phyloP scores from a whole-genome alignment of 2,113 vertebrate species.

The Apeltes quadracus region DNA sequence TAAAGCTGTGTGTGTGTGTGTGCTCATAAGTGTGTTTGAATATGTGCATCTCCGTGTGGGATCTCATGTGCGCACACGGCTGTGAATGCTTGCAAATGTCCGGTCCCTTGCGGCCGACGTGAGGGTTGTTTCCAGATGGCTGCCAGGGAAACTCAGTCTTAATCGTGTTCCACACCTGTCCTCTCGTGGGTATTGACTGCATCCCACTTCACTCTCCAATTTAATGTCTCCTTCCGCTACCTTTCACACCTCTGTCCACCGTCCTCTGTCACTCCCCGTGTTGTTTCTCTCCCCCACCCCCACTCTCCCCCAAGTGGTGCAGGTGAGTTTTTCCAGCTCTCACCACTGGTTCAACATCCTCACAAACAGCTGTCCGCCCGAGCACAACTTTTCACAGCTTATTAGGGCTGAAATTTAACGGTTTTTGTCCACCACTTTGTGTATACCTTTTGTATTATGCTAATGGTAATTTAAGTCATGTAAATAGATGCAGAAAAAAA shows the following conservation, averaged over 20 bases:
- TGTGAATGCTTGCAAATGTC: conserved; percentile 61
- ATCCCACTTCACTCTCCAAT: conserved; percentile 47
- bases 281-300: conserved; percentile 6
- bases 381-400: conserved; percentile 49
- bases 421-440: conserved; percentile 44
- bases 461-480: conserved; percentile 23
- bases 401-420: conserved; percentile 56
- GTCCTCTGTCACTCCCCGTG: conserved; percentile 37
- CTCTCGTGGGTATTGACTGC: conserved; percentile 69
- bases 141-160: conserved; percentile 71
- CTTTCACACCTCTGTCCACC: conserved; percentile 44
- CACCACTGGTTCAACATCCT: conserved; percentile 11
- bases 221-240: conserved; percentile 56
- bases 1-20: conserved; percentile 22
- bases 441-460: conserved; percentile 50
- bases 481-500: background rate
- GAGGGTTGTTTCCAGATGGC: conserved; percentile 75
- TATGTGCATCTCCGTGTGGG: conserved; percentile 4
- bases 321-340: conserved; percentile 32
- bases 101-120: conserved; percentile 60
- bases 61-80: conserved; percentile 28
- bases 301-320: background rate
- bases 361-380: background rate
- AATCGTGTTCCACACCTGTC: conserved; percentile 77
- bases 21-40: conserved; percentile 25